These are phyloP conservation scores for Diarsia dahlii DNA, from an alignment of 2,888 invertebrate genomes.

Conservation along the genomic window DNA sequence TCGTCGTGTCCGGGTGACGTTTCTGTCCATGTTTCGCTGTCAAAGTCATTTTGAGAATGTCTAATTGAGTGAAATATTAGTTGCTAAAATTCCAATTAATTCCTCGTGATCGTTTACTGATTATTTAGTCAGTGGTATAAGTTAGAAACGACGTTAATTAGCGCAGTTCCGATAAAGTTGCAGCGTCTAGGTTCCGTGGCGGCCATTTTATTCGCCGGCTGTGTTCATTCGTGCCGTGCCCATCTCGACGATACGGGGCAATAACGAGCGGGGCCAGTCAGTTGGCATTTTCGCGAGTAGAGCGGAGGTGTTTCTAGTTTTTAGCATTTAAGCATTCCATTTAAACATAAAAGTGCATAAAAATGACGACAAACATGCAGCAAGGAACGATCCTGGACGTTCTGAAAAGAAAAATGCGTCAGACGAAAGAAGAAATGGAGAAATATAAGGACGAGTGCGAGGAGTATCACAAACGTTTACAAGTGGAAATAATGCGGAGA, in stretches of 20 bases:
- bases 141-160: conserved; percentile 73
- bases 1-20: conserved; percentile 81
- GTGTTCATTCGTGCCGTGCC: conserved; percentile 89
- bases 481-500: conserved; percentile 98
- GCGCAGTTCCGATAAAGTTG: conserved; percentile 81
- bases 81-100: conserved; percentile 69
- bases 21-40: conserved; percentile 82
- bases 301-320: conserved; percentile 89
- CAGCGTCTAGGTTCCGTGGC: conserved; percentile 84
- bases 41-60: conserved; percentile 82
- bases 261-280: conserved; percentile 86
- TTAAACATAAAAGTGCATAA: conserved; percentile 86
- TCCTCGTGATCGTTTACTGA: conserved; percentile 67
- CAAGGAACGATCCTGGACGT: conserved; percentile 98
- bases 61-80: conserved; percentile 76
- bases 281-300: conserved; percentile 91
- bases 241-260: conserved; percentile 88
- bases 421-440: conserved; percentile 99
- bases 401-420: conserved; percentile 99
- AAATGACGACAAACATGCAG: conserved; percentile 97
- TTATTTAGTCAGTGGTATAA: conserved; percentile 64
- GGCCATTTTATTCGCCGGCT: conserved; percentile 90
- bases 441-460: conserved; percentile 99
- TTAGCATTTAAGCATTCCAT: conserved; percentile 83
- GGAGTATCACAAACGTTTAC: conserved; percentile 98